Evolutionary conservation across 2,888 invertebrate genomes (phyloP).

Genomic region (Agrenia bidenticulata): DNA sequence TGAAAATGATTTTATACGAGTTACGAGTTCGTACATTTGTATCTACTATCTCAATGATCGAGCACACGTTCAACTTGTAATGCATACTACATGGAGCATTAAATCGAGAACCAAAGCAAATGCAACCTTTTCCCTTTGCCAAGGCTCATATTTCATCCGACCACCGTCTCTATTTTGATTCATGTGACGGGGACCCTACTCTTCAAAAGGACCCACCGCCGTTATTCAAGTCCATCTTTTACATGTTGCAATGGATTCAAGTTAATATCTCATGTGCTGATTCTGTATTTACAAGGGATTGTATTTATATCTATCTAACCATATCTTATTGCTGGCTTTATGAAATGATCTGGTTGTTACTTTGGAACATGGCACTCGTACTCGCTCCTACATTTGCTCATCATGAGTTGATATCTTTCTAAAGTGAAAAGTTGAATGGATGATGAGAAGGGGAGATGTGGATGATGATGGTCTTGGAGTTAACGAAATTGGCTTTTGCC

Average conservation of each 20-base stretch:
- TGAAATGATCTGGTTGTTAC: too few species aligned
- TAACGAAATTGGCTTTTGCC: conserved; percentile 37
- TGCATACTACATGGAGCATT: conserved; percentile 20
- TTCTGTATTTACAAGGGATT: too few species aligned
- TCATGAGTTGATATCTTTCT: background rate
- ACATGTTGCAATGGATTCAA: too few species aligned
- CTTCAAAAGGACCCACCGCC: conserved; percentile 14
- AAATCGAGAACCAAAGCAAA: conserved; percentile 35
- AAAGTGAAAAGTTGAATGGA: conserved; percentile 8
- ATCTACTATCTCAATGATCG: too few species aligned
- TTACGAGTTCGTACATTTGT: too few species aligned
- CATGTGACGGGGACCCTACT: conserved; percentile 39
- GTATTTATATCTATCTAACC: too few species aligned
- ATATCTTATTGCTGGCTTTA: too few species aligned
- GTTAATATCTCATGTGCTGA: too few species aligned
- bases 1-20: too few species aligned
- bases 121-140: conserved; percentile 3
- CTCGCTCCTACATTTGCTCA: background rate
- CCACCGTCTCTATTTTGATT: conserved; percentile 41
- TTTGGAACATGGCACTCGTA: too few species aligned
- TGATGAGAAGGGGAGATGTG: conserved; percentile 6
- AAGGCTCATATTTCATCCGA: conserved; percentile 44
- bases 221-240: background rate
- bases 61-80: background rate
- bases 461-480: conserved; percentile 13